A percentile compares a stretch with the other conserved stretches of the same genome.
These are phyloP conservation scores for Cepaea hortensis DNA, from an alignment of 2,888 invertebrate genomes.

Conservation along the genomic window DNA sequence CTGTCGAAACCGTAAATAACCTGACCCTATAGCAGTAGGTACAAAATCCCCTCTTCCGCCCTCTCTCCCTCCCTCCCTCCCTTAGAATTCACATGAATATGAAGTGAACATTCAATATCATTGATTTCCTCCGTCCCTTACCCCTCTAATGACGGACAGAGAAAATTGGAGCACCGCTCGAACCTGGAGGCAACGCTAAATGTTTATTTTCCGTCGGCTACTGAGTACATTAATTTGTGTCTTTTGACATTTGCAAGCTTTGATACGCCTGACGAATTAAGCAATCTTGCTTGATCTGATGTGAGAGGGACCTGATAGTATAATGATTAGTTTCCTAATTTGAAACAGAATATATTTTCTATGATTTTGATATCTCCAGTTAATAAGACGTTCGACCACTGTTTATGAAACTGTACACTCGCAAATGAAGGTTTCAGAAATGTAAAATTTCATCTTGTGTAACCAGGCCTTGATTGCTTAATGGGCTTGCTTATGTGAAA, in stretches of 20 bases:
- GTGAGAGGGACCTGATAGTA: constrained; percentile 24
- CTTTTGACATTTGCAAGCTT: constrained; percentile 28
- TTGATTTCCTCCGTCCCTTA: constrained; percentile 15
- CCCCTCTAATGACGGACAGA: constrained; percentile 23
- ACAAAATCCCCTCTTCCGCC: background rate
- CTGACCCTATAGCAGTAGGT: no score
- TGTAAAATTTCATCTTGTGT: constrained; percentile 22
- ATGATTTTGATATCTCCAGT: constrained; percentile 25
- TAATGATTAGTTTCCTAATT: constrained; percentile 33
- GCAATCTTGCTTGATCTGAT: constrained; percentile 19
- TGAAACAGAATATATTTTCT: constrained; percentile 31
- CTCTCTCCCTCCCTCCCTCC: constrained; percentile 37
- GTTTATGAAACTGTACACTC: constrained; percentile 33
- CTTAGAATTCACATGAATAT: constrained; percentile 16
- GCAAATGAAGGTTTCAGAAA: constrained; percentile 26
- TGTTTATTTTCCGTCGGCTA: constrained; percentile 35
- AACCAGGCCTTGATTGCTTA: constrained; percentile 26
- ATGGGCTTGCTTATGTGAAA: constrained; percentile 23
- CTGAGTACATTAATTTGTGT: constrained; percentile 40
- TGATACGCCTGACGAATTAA: constrained; percentile 31
- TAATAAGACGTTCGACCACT: constrained; percentile 32
- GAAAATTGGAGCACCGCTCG: constrained; percentile 37
- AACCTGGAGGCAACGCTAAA: constrained; percentile 10
- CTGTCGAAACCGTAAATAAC: no score
- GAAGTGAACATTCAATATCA: constrained; percentile 25